Base-by-base conservation (phyloP, 2,113 vertebrate genomes). In the Lynx canadensis region DNA sequence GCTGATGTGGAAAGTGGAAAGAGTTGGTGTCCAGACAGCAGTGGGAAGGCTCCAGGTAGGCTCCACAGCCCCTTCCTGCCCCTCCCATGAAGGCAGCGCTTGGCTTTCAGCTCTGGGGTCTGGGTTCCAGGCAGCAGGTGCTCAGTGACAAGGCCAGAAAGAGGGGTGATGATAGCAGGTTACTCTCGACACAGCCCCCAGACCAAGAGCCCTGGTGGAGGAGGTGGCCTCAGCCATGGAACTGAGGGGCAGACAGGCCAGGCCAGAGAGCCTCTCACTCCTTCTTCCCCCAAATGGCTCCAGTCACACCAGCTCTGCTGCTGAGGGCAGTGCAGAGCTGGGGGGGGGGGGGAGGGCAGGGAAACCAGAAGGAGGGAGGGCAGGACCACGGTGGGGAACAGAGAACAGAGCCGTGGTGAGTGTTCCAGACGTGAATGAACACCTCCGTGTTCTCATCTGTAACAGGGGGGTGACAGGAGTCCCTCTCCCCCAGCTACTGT, bases 1-100 rank as follows among this genome's bases (percentile, higher is more conserved):
- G 91, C 95, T 41, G 85, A 63, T 83, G 89, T 95, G 84, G 48
- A 80, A 92, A 89, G 97, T 86, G 65, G 81, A 41, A 69, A 95
- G 89, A 66, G 78, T 68, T 81, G 82, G 65, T 94, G 97, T 94
- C 89, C 96, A 95, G 74, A 88, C 68, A 63, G 95, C 79, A 76
- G 50, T 10, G 27, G 57, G 74, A 69, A 94, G 57, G 66, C 82
- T 94, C 63, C 92, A 97, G 94, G 94, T 97, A 52, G 65, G 82
- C 29, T 38, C 50, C 29, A 10, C 4, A 31, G 78, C 79, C 38
- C 10, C 79, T 78, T 48, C 31, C 38, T 63, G 55, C 4, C 38
- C 45, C 48, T 55, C n/a, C 63, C 11, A 4, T 1, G 29, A 73
- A 63, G 31, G 21, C 33, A 73, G 38, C 38, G 65, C 68, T 66